Evolutionary conservation across 2,113 vertebrate species (phyloP), one percentile per base, ranked within the genome.

Genomic region (Hylia prasina): DNA sequence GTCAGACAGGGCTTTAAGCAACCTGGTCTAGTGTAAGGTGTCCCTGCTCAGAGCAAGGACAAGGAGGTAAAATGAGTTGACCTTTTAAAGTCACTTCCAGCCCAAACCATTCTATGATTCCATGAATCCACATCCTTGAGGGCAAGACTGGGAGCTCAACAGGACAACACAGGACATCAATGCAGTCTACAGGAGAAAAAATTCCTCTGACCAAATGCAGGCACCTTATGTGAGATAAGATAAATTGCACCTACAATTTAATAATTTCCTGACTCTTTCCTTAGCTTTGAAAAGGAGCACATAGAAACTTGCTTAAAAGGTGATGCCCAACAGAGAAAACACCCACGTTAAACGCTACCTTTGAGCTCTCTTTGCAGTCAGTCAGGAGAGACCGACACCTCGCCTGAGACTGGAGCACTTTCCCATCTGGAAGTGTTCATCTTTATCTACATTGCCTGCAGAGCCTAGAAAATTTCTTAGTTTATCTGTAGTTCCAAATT

Each of bases 381-480:
- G 37, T 13, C n/a, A 77, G 28, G 30, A 88, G 68, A 89, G 39
- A 72, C 47, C 30, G 1, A 88, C 83, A 81, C 87, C 83, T 94
- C 73, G 40, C 25, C 63, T 50, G 80, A 65, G 42, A 30, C 28
- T 89, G 50, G 53, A 83, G 77, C 22, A 39, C 7, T 21, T 11
- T 94, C n/a, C 86, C 91, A 77, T 96, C 87, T 94, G 93, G 89
- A 77, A 64, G 19, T 15, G 18, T 25, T 87, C 40, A 45, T 72
- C 75, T 77, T 64, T 63, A 25, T 63, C 45, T 75, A n/a, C 35
- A 22, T 3, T 60, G 35, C 56, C 61, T 82, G 31, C 50, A 83
- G 63, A 79, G 18, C 8, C 16, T 24, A 10, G 72, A 82, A 90
- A 83, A 18, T 35, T 73, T 53, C 64, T 66, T 45, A 82, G 39